Base-by-base conservation (phyloP, 2,797 vertebrate genomes). In the Rallus crepitans region DNA sequence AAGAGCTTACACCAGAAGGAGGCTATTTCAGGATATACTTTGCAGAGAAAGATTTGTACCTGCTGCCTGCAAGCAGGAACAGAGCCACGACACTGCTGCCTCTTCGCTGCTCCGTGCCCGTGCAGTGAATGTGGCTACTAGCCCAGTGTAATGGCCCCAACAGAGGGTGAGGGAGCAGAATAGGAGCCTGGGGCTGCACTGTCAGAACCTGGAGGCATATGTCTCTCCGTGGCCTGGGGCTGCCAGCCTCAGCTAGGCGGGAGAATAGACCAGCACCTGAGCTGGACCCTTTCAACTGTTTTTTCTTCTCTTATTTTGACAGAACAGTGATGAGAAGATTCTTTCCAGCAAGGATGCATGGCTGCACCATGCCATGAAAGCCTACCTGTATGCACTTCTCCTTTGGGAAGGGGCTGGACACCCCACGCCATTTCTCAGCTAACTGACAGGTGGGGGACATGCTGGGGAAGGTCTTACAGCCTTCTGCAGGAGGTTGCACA, bases 151-250 rank as follows among this genome's bases (percentile, higher is more conserved):
- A 56, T 63, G 76, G 57, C 39, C 40, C 12, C 52, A 59, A 48
- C 11, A 37, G 18, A 11, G 0, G 1, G 37, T 1, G 14, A 73
- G 3, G 30, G 40, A 68, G 21, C n/a, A 30, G 59, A 19, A 75
- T 33, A 35, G 8, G 35, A 35, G 30, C n/a, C 31, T 0, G 0
- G 21, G 37, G 20, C 35, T 73, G 53, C 35, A 24, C 12, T 35
- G 31, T 5, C 28, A 37, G 25, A 37, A 39, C 64, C 18, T 4
- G 6, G 63, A 48, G 23, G 52, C 47, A 53, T 0, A 0, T 13
- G n/a, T 3, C 42, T 33, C 47, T 50, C 17, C 12, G 37, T 8
- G 21, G 17, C 42, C 33, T 12, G 21, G 6, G 21, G 8, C 80
- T 88, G 15, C 37, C 72, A 82, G 17, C 11, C 37, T 75, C 61